These are phyloP conservation scores for Macropodus opercularis DNA, from an alignment of 2,797 vertebrate genomes.

Conservation along the genomic window DNA sequence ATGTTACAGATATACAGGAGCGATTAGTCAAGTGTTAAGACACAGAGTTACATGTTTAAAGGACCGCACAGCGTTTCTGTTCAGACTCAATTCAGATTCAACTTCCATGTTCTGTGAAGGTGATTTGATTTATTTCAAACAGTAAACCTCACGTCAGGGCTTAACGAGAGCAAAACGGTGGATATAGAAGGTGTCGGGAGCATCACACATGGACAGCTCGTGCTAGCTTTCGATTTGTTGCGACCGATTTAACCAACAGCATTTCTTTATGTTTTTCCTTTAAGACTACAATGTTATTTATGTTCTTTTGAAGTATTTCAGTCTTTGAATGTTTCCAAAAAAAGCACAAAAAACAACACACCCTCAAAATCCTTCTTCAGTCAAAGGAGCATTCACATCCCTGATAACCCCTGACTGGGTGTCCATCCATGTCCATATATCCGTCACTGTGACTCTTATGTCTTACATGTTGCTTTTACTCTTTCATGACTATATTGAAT, in stretches of 20 bases:
- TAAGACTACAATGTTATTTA: neutral
- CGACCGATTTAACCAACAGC: constrained; percentile 13
- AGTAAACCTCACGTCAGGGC: neutral
- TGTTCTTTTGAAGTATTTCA: constrained; percentile 12
- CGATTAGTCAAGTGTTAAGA: neutral
- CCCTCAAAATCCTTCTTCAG: constrained; percentile 44
- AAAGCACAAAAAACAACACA: neutral
- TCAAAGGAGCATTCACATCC: constrained; percentile 66
- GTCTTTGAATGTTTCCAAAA: constrained; percentile 25
- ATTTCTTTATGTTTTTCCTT: constrained; percentile 5
- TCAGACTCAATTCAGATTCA: neutral
- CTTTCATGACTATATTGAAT: constrained; percentile 1
- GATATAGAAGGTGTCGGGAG: constrained; percentile 7
- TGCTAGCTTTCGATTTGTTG: neutral
- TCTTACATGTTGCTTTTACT: constrained; percentile 8
- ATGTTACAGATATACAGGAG: neutral
- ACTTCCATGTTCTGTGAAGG: constrained; percentile 10
- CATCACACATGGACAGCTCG: constrained; percentile 5
- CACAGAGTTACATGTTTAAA: neutral
- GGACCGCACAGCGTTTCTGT: neutral
- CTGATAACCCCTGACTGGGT: constrained; percentile 61
- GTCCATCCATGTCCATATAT: constrained; percentile 27
- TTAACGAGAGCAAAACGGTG: constrained; percentile 4
- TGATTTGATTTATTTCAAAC: neutral
- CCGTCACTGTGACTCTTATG: constrained; percentile 3